Conservation (phyloP, 1,140 invertebrate genomes). For the Tetramorium simillimum region DNA sequence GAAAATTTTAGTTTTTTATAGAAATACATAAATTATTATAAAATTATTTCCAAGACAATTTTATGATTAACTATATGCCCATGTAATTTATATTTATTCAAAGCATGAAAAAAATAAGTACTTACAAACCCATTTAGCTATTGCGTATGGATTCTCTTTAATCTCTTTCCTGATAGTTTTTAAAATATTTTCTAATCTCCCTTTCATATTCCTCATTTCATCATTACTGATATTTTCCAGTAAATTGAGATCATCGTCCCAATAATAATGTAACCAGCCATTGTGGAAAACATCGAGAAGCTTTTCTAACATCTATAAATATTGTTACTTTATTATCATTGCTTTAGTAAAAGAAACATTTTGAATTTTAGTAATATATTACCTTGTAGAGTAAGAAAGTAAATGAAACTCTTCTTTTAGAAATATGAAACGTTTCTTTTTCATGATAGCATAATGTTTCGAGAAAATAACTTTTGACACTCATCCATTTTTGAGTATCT, state of each 20-base stretch:
- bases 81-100: not conserved
- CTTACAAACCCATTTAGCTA: slow-evolving; percentile 72
- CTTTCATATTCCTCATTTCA: slow-evolving; percentile 49
- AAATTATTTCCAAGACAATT: not conserved
- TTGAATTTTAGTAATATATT: slow-evolving; percentile 23
- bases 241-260: slow-evolving; percentile 72
- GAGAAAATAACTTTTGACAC: slow-evolving; percentile 76
- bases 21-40: too few species aligned
- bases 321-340: slow-evolving; percentile 49
- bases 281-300: slow-evolving; percentile 49
- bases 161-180: slow-evolving; percentile 37
- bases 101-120: slow-evolving; percentile 36
- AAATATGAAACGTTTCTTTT: not conserved
- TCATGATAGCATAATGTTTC: slow-evolving; percentile 75
- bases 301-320: slow-evolving; percentile 74
- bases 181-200: slow-evolving; percentile 63
- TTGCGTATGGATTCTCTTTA: slow-evolving; percentile 38
- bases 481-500: slow-evolving; percentile 63
- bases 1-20: too few species aligned
- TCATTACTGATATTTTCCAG: not conserved
- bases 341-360: slow-evolving; percentile 41
- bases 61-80: not conserved
- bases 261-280: slow-evolving; percentile 63
- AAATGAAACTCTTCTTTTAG: not conserved
- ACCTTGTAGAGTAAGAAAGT: slow-evolving; percentile 54